These are phyloP conservation scores for Sylvicola cinctus DNA, from an alignment of 2,888 invertebrate species.

Conservation along the genomic window DNA sequence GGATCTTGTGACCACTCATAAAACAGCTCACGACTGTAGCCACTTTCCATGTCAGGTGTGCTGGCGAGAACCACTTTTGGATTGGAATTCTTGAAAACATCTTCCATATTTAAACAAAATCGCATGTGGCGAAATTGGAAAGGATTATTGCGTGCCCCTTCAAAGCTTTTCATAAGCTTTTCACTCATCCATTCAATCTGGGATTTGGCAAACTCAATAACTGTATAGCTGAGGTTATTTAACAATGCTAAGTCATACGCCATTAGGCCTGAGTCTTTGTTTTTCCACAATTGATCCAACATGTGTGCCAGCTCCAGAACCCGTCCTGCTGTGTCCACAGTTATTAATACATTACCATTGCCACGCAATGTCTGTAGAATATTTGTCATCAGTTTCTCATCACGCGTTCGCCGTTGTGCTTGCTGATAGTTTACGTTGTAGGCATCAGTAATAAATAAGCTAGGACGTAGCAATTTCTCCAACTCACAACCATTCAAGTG, in stretches of 20 bases:
- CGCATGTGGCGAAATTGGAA: conserved; percentile 89
- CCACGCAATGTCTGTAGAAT: conserved; percentile 82
- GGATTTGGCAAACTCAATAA: conserved; percentile 96
- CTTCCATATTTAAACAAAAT: conserved; percentile 78
- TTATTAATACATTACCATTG: conserved; percentile 88
- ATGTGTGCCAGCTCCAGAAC: conserved; percentile 92
- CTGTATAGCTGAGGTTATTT: conserved; percentile 95
- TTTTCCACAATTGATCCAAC: conserved; percentile 86
- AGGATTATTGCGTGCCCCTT: conserved; percentile 81
- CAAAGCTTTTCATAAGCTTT: conserved; percentile 82
- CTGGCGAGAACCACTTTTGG: conserved; percentile 93
- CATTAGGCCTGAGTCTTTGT: conserved; percentile 85
- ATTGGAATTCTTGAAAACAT: conserved; percentile 67
- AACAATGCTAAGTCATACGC: conserved; percentile 85
- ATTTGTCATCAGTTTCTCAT: conserved; percentile 93
- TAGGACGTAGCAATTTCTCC: conserved; percentile 76
- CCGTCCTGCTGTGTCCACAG: conserved; percentile 92
- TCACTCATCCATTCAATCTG: conserved; percentile 99
- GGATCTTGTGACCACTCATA: conserved; percentile 81
- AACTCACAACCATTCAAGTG: conserved; percentile 93
- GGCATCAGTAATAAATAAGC: conserved; percentile 84
- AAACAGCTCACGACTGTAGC: conserved; percentile 87
- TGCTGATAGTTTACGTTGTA: conserved; percentile 90
- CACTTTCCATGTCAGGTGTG: conserved; percentile 84
- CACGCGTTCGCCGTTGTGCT: conserved; percentile 69